Percentiles rank a stretch among this genome's conserved stretches.
phyloP scores from a whole-genome alignment of 2,888 invertebrate species.

The Archips xylosteana region DNA sequence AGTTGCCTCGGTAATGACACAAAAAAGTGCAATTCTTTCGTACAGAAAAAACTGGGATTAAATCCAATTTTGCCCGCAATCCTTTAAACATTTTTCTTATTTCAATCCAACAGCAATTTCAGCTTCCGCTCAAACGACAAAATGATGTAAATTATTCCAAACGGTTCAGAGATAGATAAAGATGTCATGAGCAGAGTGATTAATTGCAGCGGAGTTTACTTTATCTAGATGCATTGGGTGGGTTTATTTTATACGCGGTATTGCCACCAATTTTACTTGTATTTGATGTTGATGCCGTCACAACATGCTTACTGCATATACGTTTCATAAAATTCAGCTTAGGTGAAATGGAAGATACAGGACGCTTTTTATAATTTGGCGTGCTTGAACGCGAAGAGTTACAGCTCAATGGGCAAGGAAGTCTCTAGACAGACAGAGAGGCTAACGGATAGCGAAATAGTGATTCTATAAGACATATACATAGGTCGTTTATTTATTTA shows the following conservation, averaged over 20 bases:
- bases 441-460: no score
- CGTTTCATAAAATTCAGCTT: no score
- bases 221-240: conserved; percentile 7
- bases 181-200: conserved; percentile 37
- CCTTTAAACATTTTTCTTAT: conserved; percentile 19
- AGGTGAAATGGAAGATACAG: no score
- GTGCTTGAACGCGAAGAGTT: no score
- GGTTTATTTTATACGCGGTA: neutral
- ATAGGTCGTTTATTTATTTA: no score
- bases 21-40: neutral
- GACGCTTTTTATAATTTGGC: no score
- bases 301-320: no score
- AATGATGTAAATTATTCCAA: conserved; percentile 39
- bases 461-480: no score
- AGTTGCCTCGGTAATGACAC: neutral
- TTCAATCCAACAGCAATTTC: conserved; percentile 32
- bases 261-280: neutral
- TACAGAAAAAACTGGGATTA: neutral
- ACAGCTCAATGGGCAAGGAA: no score
- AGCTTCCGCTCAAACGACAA: conserved; percentile 35
- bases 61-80: neutral
- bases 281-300: neutral
- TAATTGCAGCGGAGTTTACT: conserved; percentile 23
- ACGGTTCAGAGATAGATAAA: conserved; percentile 38
- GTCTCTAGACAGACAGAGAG: no score